Evolutionary conservation across 2,797 vertebrate genomes (phyloP), one percentile per base, ranked within the genome.

Genomic region (Girardinus metallicus): DNA sequence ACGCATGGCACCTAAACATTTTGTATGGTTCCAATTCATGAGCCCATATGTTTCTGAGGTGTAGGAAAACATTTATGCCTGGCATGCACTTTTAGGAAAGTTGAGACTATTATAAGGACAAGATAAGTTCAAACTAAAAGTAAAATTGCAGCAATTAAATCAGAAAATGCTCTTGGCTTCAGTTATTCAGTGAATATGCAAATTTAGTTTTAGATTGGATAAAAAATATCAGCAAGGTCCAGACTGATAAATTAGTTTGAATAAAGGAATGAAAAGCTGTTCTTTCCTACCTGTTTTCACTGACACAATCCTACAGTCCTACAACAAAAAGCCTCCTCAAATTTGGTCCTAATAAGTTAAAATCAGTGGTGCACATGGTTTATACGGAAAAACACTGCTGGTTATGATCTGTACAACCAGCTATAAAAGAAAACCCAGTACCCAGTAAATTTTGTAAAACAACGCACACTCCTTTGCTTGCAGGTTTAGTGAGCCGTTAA

Each of bases 81-180:
- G 5, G 26, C 5, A 44, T 29, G 43, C 68, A 44, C 23, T 71
- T 29, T 46, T 71, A 46, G 68, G n/a, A 29, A 29, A 29, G 26
- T 29, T 44, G 13, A 29, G n/a, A 9, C 68, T 80, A n/a, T n/a
- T 31, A 34, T 77, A 80, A 41, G 31, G 26, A 74, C 39, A 41
- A 34, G 44, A 78, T 82, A 82, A 46, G 81, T 71, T 64, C 55
- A 36, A 41, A 64, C 39, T 13, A 5, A 29, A 21, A 68, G 71
- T 66, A 76, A 57, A 47, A 74, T n/a, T 78, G 51, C 76, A 44
- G 71, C 44, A 87, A 75, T 72, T 15, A 60, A 29, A 62, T 68
- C 10, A 26, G 64, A 41, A 57, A 76, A 75, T 26, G 23, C 51
- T 46, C 53, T 70, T 5, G 55, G 11, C 41, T 81, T 76, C 53